Conservation (phyloP, 2,888 invertebrate species). For the Mongoloraphidia duomilia region DNA sequence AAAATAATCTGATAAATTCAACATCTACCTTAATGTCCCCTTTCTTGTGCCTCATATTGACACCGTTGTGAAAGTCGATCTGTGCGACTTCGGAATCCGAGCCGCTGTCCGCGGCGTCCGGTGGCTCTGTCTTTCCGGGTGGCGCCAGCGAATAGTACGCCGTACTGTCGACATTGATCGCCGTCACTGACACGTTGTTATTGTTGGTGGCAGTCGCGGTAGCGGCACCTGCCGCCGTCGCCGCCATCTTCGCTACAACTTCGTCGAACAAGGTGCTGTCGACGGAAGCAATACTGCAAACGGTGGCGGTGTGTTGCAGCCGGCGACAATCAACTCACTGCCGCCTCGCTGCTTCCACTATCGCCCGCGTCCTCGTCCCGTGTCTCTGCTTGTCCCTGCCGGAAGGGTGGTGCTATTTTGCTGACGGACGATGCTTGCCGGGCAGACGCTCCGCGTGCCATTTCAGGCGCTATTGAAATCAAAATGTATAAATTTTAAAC, state of each 20-base stretch:
- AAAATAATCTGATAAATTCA: too few species aligned
- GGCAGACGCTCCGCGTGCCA: too few species aligned
- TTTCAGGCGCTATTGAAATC: too few species aligned
- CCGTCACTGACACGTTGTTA: constrained; percentile 62
- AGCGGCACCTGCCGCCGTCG: constrained; percentile 13
- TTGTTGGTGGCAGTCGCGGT: constrained; percentile 21
- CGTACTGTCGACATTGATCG: constrained; percentile 46
- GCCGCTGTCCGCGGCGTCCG: constrained; percentile 43
- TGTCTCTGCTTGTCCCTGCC: too few species aligned
- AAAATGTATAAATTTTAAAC: too few species aligned
- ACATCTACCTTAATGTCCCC: constrained; percentile 25
- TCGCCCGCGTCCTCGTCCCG: too few species aligned
- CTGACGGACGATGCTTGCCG: too few species aligned
- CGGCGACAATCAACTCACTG: too few species aligned
- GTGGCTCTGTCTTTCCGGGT: constrained; percentile 8
- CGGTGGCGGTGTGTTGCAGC: too few species aligned
- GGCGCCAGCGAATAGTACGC: constrained; percentile 6
- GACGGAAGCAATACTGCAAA: background rate
- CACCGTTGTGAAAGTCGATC: constrained; percentile 52
- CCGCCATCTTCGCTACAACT: constrained; percentile 22
- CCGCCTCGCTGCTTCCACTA: too few species aligned
- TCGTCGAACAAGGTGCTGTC: too few species aligned
- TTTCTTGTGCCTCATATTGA: constrained; percentile 51
- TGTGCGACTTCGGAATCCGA: constrained; percentile 69
- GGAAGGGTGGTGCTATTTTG: too few species aligned